These are phyloP conservation scores for Hypotaenidia okinawae DNA, from an alignment of 2,797 vertebrate species.

Conservation along the genomic window DNA sequence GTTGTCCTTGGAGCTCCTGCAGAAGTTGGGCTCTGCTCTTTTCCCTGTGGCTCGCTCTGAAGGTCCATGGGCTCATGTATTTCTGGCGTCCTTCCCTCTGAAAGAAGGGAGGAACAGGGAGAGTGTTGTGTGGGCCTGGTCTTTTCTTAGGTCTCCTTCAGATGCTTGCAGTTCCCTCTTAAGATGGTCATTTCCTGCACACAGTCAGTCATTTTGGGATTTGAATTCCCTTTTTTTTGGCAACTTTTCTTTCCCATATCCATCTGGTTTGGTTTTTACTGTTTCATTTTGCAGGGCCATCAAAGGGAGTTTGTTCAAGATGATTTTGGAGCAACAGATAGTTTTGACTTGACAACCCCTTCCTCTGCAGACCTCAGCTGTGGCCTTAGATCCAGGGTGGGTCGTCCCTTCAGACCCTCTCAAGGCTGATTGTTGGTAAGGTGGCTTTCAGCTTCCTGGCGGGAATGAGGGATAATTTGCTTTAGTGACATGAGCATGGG, in stretches of 20 bases:
- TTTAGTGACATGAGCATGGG: neutral
- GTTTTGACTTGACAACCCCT: conserved; percentile 44
- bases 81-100: neutral
- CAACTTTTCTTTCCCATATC: conserved; percentile 47
- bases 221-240: conserved; percentile 45
- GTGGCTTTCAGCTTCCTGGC: neutral
- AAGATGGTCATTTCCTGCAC: conserved; percentile 29
- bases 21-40: neutral
- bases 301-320: conserved; percentile 48
- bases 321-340: conserved; percentile 50
- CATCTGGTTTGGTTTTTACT: conserved; percentile 56
- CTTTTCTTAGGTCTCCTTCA: conserved; percentile 61
- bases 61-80: neutral
- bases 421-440: neutral
- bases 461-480: neutral
- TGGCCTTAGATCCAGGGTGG: neutral
- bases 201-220: conserved; percentile 49
- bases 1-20: neutral
- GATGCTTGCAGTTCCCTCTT: conserved; percentile 34
- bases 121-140: neutral
- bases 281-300: conserved; percentile 56
- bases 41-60: neutral
- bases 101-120: neutral
- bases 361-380: conserved; percentile 34
- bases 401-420: neutral